phyloP scores from a whole-genome alignment of 1,140 invertebrate genomes.

The Drosophila nebulosa region DNA sequence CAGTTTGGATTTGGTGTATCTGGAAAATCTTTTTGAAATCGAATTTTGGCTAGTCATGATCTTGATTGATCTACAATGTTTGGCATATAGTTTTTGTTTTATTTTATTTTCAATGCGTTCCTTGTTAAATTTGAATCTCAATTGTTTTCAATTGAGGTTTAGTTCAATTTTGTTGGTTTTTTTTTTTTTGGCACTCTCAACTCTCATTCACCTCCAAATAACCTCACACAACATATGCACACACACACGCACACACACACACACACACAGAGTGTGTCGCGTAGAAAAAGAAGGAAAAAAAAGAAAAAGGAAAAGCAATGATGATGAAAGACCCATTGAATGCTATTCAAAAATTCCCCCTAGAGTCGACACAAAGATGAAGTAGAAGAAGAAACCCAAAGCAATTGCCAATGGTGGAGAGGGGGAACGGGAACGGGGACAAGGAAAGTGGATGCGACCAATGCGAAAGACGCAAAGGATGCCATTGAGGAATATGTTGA shows the following conservation, averaged over 20 bases:
- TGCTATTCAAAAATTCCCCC: constrained; percentile 30
- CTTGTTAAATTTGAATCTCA: no score
- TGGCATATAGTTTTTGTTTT: no score
- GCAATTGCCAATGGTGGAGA: constrained; percentile 15
- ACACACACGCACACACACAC: neutral
- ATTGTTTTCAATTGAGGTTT: neutral
- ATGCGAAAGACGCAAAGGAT: neutral
- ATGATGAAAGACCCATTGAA: constrained; percentile 14
- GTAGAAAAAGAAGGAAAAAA: neutral
- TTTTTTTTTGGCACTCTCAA: neutral
- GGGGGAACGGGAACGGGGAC: no score
- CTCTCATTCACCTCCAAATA: neutral
- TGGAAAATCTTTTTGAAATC: no score
- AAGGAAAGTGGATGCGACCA: neutral
- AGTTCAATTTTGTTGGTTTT: neutral
- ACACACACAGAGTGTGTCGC: neutral
- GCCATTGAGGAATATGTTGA: neutral
- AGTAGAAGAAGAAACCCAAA: constrained; percentile 6
- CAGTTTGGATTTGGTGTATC: neutral
- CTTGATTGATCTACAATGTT: no score
- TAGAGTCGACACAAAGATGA: constrained; percentile 15
- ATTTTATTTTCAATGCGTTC: no score
- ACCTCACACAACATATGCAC: neutral
- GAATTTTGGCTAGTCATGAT: no score
- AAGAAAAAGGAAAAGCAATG: neutral